phyloP scores from a whole-genome alignment of 2,113 vertebrate genomes.

The Corydoras maculifer region DNA sequence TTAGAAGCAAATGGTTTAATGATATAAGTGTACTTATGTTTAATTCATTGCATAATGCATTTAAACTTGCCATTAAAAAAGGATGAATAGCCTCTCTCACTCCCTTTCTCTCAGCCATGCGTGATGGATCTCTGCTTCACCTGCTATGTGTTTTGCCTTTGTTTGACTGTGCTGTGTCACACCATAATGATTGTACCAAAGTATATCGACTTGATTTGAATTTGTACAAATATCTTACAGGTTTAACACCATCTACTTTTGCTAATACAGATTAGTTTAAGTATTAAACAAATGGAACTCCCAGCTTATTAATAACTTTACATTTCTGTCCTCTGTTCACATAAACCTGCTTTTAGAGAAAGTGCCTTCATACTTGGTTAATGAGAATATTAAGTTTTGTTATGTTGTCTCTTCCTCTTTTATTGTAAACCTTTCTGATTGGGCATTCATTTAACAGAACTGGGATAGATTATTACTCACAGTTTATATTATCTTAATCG shows the following conservation, averaged over 20 bases:
- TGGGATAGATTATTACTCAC: no score
- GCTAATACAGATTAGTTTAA: constrained; percentile 74
- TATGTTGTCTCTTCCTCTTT: not conserved
- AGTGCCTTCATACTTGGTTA: constrained; percentile 30
- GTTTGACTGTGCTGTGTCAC: not conserved
- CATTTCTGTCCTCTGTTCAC: constrained; percentile 45
- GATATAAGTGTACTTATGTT: not conserved
- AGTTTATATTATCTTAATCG: no score
- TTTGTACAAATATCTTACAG: constrained; percentile 18
- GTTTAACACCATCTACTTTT: constrained; percentile 67
- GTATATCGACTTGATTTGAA: constrained; percentile 24
- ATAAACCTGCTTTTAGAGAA: constrained; percentile 41
- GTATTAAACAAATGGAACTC: constrained; percentile 70
- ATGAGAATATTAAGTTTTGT: not conserved
- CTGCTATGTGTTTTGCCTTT: not conserved
- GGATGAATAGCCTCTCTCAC: constrained; percentile 4
- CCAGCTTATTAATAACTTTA: constrained; percentile 48
- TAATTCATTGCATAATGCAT: constrained; percentile 14
- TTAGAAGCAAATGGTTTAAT: not conserved
- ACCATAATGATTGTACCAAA: not conserved
- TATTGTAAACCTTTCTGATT: not conserved
- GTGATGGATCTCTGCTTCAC: not conserved
- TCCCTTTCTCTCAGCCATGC: not conserved
- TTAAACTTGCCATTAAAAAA: not conserved
- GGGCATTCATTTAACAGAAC: not conserved